phyloP scores from a whole-genome alignment of 2,797 vertebrate genomes.

The Poecilia gillii region DNA sequence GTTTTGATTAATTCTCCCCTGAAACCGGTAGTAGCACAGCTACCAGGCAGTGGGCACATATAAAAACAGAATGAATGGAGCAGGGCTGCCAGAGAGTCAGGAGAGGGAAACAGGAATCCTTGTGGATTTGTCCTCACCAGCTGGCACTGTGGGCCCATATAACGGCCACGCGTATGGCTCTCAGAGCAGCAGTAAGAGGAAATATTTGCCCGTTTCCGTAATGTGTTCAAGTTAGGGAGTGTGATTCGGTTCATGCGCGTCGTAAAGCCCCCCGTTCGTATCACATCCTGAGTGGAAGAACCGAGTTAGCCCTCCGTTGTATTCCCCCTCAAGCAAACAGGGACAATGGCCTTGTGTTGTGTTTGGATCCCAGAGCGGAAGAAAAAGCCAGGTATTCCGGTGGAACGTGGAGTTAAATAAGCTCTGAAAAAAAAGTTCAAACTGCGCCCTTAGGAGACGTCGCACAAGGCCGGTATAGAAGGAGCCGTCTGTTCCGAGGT shows the following conservation, averaged over 20 bases:
- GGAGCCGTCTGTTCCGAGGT: conserved; percentile 53
- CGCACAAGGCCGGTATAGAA: conserved; percentile 51
- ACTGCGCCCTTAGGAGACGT: conserved; percentile 63
- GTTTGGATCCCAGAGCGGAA: conserved; percentile 50
- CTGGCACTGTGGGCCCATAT: conserved; percentile 78
- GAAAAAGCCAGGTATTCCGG: conserved; percentile 40
- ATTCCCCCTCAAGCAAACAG: conserved; percentile 48
- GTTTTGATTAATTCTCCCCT: conserved; percentile 84
- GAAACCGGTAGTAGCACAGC: conserved; percentile 83
- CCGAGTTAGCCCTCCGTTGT: conserved; percentile 47
- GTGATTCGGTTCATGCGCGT: conserved; percentile 65
- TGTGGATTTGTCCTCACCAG: conserved; percentile 79
- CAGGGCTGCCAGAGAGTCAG: conserved; percentile 76
- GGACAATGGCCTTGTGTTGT: conserved; percentile 78
- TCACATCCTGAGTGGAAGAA: conserved; percentile 77
- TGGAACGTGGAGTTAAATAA: conserved; percentile 45
- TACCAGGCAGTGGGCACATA: conserved; percentile 80
- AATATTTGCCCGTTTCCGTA: conserved; percentile 71
- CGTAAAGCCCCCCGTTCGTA: conserved; percentile 76
- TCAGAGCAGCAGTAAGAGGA: conserved; percentile 76
- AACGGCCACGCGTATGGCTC: conserved; percentile 76
- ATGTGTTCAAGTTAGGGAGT: conserved; percentile 78
- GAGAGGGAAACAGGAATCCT: conserved; percentile 70
- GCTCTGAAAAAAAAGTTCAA: conserved; percentile 33
- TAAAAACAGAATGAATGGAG: conserved; percentile 83